Percentiles rank a stretch among this genome's conserved stretches.
Evolutionary conservation across 2,797 vertebrate species (phyloP).

Genomic region (Orestias chungarensis): DNA sequence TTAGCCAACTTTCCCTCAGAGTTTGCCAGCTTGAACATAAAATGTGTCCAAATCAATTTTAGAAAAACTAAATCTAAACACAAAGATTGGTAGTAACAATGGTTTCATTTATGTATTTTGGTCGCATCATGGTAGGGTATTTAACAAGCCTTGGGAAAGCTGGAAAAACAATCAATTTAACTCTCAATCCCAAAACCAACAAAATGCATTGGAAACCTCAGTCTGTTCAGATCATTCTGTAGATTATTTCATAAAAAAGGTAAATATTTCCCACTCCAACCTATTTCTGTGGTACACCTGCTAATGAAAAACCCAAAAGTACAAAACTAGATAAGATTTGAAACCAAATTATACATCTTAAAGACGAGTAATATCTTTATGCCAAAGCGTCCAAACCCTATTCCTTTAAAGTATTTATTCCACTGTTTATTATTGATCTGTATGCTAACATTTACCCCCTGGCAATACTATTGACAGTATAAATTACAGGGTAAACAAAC

Average conservation of each 20-base stretch:
- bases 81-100: constrained; percentile 71
- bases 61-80: constrained; percentile 51
- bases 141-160: constrained; percentile 52
- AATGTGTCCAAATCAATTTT: constrained; percentile 72
- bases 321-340: background rate
- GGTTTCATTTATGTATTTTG: constrained; percentile 75
- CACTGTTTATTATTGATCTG: constrained; percentile 68
- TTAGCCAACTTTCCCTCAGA: constrained; percentile 48
- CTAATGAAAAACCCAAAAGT: constrained; percentile 46
- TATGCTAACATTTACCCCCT: constrained; percentile 57
- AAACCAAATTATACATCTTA: constrained; percentile 20
- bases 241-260: constrained; percentile 61
- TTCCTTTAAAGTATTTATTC: too few species aligned
- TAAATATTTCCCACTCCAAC: constrained; percentile 36
- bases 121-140: constrained; percentile 43
- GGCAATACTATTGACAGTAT: constrained; percentile 65
- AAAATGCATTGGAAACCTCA: constrained; percentile 73
- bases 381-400: constrained; percentile 52
- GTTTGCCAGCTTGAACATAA: constrained; percentile 50
- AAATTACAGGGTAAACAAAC: constrained; percentile 68
- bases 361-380: constrained; percentile 55
- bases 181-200: constrained; percentile 52
- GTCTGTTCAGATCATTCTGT: constrained; percentile 55
- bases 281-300: constrained; percentile 48
- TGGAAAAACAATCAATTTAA: constrained; percentile 76